Base-by-base conservation (phyloP, 2,888 invertebrate genomes). In the Cephus pygmeus region DNA sequence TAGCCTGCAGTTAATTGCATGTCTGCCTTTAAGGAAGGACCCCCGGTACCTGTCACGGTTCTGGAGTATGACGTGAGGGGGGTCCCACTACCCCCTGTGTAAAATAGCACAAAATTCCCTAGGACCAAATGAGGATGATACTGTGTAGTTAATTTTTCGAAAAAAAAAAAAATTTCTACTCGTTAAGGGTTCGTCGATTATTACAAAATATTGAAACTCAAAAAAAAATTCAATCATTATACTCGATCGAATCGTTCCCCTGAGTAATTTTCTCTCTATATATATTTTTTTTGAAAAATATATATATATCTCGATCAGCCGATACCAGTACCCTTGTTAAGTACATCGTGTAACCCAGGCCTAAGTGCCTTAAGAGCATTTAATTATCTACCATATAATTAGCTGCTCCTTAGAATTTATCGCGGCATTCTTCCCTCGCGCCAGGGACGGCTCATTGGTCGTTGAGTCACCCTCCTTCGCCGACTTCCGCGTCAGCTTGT, bases 1-100 rank as follows among this genome's bases (percentile, higher is more conserved):
- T 86, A 87, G 89, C 90, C 88, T 85, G 85, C 89, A 89, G 90
- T 90, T 90, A 90, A 90, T 90, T 90, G 89, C 90, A 88, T 86
- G 89, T 90, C 89, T 89, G 89, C 85, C 86, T 87, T 85, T 85
- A 82, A 84, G 87, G 89, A 86, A 87, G 87, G 87, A 88, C 89
- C 88, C 87, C 40, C 36, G 23, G 40, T 56, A 56, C 40, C 40
- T 56, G 40, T 23, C 40, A 56, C 40, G 40, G 40, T 56, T 56
- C 40, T 56, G 40, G 40, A 56, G 40, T 56, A 23, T 56, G 6
- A 56, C 40, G 40, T 15, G 40, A 15, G 40, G 40, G 15, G 23
- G 34, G 11, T 34, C 34, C 34, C 34, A 34, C 9, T 0, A 34
- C 1, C 15, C 40, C 23, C 40, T 0, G 40, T 23, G 40, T 23